Evolutionary conservation across 2,888 invertebrate species (phyloP).

Genomic region (Platycnemis pennipes): DNA sequence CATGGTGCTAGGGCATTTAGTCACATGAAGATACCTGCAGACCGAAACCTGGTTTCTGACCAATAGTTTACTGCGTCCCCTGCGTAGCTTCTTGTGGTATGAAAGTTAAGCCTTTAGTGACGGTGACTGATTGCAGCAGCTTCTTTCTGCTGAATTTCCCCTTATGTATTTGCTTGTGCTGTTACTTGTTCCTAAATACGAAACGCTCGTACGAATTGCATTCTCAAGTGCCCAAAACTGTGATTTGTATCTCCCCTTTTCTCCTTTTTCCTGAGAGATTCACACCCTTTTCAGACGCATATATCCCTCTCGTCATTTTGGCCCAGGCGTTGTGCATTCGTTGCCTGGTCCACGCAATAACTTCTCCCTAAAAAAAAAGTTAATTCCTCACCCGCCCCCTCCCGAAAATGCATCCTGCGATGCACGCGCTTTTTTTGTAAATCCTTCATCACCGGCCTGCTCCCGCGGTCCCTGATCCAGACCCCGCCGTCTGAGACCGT

Average conservation of each 20-base stretch:
- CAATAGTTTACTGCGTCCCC: too few relatives aligned
- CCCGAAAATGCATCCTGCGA: constrained; percentile 30
- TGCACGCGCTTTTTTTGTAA: constrained; percentile 10
- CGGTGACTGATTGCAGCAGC: not conserved
- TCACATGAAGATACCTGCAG: too few relatives aligned
- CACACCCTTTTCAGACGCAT: not conserved
- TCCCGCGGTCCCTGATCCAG: not conserved
- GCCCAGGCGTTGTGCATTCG: not conserved
- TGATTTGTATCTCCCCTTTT: not conserved
- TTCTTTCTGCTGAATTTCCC: not conserved
- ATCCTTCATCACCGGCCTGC: not conserved
- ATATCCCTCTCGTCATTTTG: not conserved
- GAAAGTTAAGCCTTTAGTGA: too few relatives aligned
- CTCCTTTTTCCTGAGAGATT: not conserved
- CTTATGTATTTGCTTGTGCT: not conserved
- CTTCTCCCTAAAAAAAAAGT: not conserved
- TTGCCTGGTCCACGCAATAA: not conserved
- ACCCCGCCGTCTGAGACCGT: not conserved
- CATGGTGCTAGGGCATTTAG: too few relatives aligned
- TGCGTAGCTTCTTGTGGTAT: too few relatives aligned
- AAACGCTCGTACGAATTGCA: not conserved
- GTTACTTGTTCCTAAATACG: not conserved
- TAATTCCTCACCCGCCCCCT: not conserved
- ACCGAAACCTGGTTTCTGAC: too few relatives aligned
- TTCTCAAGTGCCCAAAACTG: not conserved